A percentile compares a stretch with the other conserved stretches of the same genome.
These are phyloP conservation scores for Dicranocentrus wangi DNA, from an alignment of 2,888 invertebrate genomes.

Conservation along the genomic window DNA sequence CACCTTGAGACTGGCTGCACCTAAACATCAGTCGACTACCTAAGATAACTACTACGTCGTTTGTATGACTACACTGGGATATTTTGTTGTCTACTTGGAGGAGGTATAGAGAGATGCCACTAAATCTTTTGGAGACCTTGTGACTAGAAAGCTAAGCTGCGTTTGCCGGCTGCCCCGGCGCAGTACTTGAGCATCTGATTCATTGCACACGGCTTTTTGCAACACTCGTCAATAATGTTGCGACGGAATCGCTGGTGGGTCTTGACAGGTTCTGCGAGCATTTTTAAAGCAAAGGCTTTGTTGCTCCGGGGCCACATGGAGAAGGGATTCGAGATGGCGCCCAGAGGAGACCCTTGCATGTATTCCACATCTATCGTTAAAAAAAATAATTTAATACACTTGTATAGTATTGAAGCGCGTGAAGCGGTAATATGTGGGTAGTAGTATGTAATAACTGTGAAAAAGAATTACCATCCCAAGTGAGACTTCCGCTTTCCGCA, in stretches of 20 bases:
- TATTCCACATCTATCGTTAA: not conserved
- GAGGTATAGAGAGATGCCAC: no score
- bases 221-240: slow-evolving; percentile 66
- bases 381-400: no score
- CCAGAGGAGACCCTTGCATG: no score
- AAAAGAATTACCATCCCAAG: not conserved
- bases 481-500: not conserved
- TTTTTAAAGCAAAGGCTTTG: slow-evolving; percentile 45
- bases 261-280: slow-evolving; percentile 44
- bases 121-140: no score
- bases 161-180: slow-evolving; percentile 29
- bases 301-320: not conserved
- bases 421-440: not conserved
- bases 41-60: no score
- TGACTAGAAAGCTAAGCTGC: slow-evolving; percentile 8
- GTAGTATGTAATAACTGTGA: not conserved
- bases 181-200: slow-evolving; percentile 62
- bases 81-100: no score
- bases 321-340: not conserved
- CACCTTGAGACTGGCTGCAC: no score
- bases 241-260: slow-evolving; percentile 54
- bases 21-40: no score
- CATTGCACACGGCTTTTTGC: slow-evolving; percentile 62
- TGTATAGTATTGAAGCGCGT: no score
- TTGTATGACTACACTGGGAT: no score